Percentiles rank a stretch among this genome's conserved stretches.
Evolutionary conservation across 1,140 invertebrate species (phyloP).

Genomic region (Apis mellifera): Amel_HAv3.1 CM009941.2:11537001-11537500

Average conservation of each 20-base stretch:
- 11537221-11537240: neutral
- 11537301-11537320: neutral
- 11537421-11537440: no score
- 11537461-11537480: conserved; percentile 2
- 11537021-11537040: no score
- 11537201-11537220: neutral
- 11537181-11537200: neutral
- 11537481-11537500: neutral
- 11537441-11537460: neutral
- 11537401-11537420: neutral
- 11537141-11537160: neutral
- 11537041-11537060: no score
- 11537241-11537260: conserved; percentile 23
- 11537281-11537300: neutral
- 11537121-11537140: neutral
- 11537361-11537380: neutral
- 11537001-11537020: no score
- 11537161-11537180: neutral
- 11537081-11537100: neutral
- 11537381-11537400: neutral
- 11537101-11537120: no score
- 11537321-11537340: neutral
- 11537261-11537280: conserved; percentile 7
- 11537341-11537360: no score
- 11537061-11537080: no score